Conservation (phyloP, 2,888 invertebrate species). For the Lasius platythorax region DNA sequence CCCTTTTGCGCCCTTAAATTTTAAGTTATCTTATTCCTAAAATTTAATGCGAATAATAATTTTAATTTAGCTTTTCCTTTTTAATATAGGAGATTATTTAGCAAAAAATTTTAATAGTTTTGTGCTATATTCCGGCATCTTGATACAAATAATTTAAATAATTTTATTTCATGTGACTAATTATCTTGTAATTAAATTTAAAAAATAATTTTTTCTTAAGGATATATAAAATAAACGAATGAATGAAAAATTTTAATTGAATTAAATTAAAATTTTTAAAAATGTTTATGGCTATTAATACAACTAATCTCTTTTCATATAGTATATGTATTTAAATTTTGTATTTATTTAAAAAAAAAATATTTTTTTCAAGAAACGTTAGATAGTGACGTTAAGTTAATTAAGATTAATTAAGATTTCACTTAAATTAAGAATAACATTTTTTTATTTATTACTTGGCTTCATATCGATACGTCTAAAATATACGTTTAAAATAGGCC, state of each 20-base stretch:
- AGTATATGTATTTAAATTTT: not conserved
- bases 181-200: not conserved
- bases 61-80: not conserved
- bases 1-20: not conserved
- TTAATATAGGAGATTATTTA: not conserved
- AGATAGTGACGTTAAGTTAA: not conserved
- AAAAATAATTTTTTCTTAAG: not conserved
- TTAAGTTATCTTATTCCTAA: not conserved
- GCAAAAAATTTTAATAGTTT: not conserved
- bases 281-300: not conserved
- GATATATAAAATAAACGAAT: not conserved
- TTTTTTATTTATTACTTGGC: not conserved
- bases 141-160: constrained; percentile 9
- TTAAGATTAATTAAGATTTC: not conserved
- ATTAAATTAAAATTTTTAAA: not conserved
- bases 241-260: not conserved
- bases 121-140: not conserved
- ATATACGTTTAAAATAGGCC: not conserved
- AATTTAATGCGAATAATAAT: constrained; percentile 13
- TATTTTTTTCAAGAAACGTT: not conserved
- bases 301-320: not conserved
- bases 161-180: too few species aligned
- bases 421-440: not conserved
- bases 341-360: not conserved
- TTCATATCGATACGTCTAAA: not conserved